Evolutionary conservation across 2,888 invertebrate genomes (phyloP).

Genomic region (Orthosia incerta): DNA sequence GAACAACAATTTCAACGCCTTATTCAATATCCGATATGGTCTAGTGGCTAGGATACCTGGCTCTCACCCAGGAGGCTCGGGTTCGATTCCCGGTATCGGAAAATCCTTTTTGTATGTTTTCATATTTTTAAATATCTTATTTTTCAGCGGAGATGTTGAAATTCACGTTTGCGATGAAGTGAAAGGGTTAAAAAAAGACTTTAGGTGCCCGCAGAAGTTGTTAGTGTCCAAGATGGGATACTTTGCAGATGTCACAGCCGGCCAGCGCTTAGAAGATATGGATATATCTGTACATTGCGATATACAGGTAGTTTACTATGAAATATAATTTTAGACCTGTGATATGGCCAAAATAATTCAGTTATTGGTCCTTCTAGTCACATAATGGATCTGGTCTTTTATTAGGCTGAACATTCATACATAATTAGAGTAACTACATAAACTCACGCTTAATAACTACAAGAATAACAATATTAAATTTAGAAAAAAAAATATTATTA

Average conservation of each 20-base stretch:
- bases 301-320: slow-evolving; percentile 92
- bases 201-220: slow-evolving; percentile 96
- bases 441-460: too few relatives aligned
- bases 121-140: slow-evolving; percentile 3
- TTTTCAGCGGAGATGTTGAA: slow-evolving; percentile 94
- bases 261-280: slow-evolving; percentile 96
- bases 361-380: not conserved
- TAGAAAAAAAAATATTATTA: slow-evolving; percentile 1
- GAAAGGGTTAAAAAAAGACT: slow-evolving; percentile 97
- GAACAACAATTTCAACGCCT: slow-evolving; percentile 53
- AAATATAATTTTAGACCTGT: not conserved
- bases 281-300: slow-evolving; percentile 99
- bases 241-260: slow-evolving; percentile 97
- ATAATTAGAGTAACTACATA: too few relatives aligned
- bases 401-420: too few relatives aligned
- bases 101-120: slow-evolving; percentile 62
- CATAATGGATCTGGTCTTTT: not conserved
- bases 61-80: slow-evolving; percentile 93
- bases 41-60: slow-evolving; percentile 94
- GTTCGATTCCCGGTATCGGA: slow-evolving; percentile 92
- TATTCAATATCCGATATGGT: slow-evolving; percentile 85
- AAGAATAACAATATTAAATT: too few relatives aligned
- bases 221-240: slow-evolving; percentile 98
- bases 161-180: slow-evolving; percentile 99
- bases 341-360: not conserved